Conservation (phyloP, 2,888 invertebrate genomes). For the Horisme vitalbata region DNA sequence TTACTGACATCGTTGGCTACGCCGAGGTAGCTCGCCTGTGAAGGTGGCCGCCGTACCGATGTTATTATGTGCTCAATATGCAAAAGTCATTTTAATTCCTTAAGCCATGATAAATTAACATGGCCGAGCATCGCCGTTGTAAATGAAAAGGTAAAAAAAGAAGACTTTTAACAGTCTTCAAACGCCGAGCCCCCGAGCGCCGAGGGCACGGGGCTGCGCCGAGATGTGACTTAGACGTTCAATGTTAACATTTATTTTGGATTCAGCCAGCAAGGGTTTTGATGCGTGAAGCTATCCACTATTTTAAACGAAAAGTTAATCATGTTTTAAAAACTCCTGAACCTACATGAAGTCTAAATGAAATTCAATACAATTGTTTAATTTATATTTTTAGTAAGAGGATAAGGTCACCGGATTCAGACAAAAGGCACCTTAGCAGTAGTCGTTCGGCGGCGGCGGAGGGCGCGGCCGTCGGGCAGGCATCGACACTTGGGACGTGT, state of each 20-base stretch:
- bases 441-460: slow-evolving; percentile 1
- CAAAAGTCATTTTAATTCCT: slow-evolving; percentile 20
- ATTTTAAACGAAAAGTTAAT: too few relatives aligned
- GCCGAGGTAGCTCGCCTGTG: too few relatives aligned
- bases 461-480: not conserved
- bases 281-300: too few relatives aligned
- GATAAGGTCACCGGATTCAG: too few relatives aligned
- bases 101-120: slow-evolving; percentile 26
- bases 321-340: too few relatives aligned
- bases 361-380: too few relatives aligned
- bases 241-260: too few relatives aligned
- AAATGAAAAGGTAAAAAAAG: slow-evolving; percentile 22
- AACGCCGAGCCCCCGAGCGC: slow-evolving; percentile 12
- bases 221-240: slow-evolving; percentile 1
- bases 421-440: slow-evolving; percentile 9
- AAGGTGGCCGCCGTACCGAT: not conserved
- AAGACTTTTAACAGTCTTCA: slow-evolving; percentile 14
- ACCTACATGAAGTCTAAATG: too few relatives aligned
- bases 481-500: too few relatives aligned
- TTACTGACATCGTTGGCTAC: too few relatives aligned
- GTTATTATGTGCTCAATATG: slow-evolving; percentile 7
- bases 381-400: not conserved
- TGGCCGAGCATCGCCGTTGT: slow-evolving; percentile 17
- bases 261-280: too few relatives aligned
- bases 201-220: not conserved